Conservation (phyloP, 2,888 invertebrate genomes). For the Malacosoma neustria region DNA sequence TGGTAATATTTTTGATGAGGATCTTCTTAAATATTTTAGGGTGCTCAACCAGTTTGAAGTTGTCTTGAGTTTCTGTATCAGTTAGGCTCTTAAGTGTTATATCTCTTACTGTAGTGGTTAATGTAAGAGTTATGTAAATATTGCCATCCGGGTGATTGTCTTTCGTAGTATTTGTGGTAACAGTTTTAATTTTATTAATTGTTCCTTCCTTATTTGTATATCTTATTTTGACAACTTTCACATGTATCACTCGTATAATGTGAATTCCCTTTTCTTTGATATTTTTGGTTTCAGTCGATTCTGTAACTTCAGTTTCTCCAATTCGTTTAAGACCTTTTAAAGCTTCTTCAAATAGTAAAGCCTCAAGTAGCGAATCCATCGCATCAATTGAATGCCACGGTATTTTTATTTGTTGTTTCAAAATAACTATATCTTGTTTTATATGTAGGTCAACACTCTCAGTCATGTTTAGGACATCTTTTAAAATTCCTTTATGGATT, state of each 20-base stretch:
- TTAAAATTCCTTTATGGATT: too few relatives aligned
- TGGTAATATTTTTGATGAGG: background rate
- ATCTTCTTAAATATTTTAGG: background rate
- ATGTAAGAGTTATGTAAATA: slow-evolving; percentile 5
- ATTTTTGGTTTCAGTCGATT: slow-evolving; percentile 20
- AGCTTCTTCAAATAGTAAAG: slow-evolving; percentile 13
- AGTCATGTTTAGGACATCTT: too few relatives aligned
- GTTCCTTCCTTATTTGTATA: slow-evolving; percentile 21
- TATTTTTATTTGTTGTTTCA: too few relatives aligned
- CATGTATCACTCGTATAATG: slow-evolving; percentile 24
- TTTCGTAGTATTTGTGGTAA: slow-evolving; percentile 35
- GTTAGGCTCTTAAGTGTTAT: background rate
- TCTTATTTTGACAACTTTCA: slow-evolving; percentile 25
- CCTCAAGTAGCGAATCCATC: slow-evolving; percentile 41
- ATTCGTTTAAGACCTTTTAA: slow-evolving; percentile 18
- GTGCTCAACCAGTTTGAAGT: background rate
- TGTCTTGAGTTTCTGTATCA: background rate
- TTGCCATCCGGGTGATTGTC: slow-evolving; percentile 47
- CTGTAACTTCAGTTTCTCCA: slow-evolving; percentile 23
- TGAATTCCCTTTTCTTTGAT: slow-evolving; percentile 18
- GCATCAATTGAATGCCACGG: slow-evolving; percentile 48
- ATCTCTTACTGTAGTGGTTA: slow-evolving; percentile 1
- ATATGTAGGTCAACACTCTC: too few relatives aligned
- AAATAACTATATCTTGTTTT: too few relatives aligned
- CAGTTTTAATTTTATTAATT: slow-evolving; percentile 34